These are phyloP conservation scores for Deroplatys truncata DNA, from an alignment of 2,888 invertebrate genomes.

Conservation along the genomic window DNA sequence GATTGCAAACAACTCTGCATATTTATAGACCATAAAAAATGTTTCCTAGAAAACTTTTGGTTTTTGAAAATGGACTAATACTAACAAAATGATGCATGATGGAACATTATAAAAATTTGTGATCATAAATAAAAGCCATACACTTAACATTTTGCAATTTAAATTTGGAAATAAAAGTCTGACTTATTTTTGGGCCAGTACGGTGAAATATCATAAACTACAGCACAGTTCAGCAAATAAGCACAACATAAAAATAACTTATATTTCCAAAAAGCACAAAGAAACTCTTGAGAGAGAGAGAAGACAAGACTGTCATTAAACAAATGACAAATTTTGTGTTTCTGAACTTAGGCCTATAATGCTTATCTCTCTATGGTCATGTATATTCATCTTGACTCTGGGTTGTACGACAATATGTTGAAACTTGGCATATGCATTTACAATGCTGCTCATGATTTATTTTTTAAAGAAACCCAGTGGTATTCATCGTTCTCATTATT, in stretches of 20 bases:
- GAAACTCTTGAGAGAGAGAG: not conserved
- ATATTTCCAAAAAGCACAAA: not conserved
- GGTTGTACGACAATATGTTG: not conserved
- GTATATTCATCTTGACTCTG: not conserved
- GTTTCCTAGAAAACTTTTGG: too few species aligned
- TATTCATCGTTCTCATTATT: not conserved
- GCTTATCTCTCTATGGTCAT: not conserved
- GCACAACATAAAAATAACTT: not conserved
- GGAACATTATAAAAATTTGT: too few species aligned
- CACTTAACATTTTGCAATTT: too few species aligned
- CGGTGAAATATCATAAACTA: too few species aligned
- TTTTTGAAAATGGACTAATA: too few species aligned
- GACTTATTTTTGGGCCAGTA: too few species aligned
- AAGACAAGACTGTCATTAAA: not conserved
- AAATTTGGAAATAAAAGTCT: too few species aligned
- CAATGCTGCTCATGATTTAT: not conserved
- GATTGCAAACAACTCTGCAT: too few species aligned
- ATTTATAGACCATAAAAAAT: too few species aligned
- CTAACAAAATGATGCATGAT: too few species aligned
- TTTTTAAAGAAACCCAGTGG: not conserved
- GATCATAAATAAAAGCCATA: too few species aligned
- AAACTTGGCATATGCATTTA: not conserved
- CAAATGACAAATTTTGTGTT: not conserved
- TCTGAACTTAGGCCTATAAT: not conserved
- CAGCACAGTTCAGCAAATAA: not conserved